Base-by-base conservation (phyloP, 2,797 vertebrate species). In the Steatocranus sp. region DNA sequence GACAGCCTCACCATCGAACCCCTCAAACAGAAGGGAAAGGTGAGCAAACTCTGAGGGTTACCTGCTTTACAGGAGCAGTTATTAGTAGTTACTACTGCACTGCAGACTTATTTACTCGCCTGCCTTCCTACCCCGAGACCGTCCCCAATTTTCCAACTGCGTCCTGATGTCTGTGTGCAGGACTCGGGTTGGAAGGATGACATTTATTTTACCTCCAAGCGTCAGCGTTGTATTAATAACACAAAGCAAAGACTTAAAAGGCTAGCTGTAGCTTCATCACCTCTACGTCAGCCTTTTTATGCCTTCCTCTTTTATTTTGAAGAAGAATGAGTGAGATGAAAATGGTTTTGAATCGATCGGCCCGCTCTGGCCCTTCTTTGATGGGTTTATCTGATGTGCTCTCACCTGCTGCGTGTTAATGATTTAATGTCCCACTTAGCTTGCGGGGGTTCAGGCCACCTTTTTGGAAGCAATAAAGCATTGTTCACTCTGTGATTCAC, bases 1-100 rank as follows among this genome's bases (percentile, higher is more conserved):
- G 97, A 99, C 95, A 97, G 96, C 83, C 95, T 99, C 89, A 98
- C 97, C 87, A 98, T 99, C 79, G 97, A 99, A 43, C 97, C 98
- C 11, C 94, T 99, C 74, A 97, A 97, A 84, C 96, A 97, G 90
- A 97, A 93, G 83, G 97, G 97, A 82, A 99, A 99, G 97, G 98
- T 99, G 89, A 95, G 97, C 75, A 46, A 80, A 4, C 11, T 27
- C 15, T 3, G 6, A 51, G 32, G 49, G 8, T 25, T 41, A 15
- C 20, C 63, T 23, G 36, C 36, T 23, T 66, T 66, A 23, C 61
- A 23, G 61, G 61, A 4, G 34, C 36, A 41, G n/a, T 66, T 25
- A 36, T 8, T 15, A 34, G 30, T n/a, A 34, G 30, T 61, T 36
- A 25, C 25, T 25, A 25, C 36, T 41, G 63, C 14, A 68, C 8